Percentiles rank a stretch among this genome's conserved stretches.
Conservation (phyloP, 1,140 invertebrate genomes). For the Lepidurus apus region DNA sequence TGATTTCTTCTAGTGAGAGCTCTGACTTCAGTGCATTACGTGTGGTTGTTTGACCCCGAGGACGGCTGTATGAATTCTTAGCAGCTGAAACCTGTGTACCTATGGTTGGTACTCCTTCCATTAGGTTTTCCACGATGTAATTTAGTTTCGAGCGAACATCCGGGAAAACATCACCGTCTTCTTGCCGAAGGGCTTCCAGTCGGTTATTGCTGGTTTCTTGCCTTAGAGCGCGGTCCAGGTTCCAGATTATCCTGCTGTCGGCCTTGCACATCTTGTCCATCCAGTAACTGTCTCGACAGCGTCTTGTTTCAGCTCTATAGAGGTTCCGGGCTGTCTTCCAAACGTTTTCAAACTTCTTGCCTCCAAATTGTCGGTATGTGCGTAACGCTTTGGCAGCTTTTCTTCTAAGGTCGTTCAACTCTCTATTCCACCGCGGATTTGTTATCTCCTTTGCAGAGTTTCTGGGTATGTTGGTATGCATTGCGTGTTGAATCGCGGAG, state of each 20-base stretch:
- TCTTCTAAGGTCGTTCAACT: background rate
- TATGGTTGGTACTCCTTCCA: background rate
- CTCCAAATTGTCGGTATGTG: background rate
- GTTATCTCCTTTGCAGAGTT: background rate
- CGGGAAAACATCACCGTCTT: too few species aligned
- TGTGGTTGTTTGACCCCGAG: background rate
- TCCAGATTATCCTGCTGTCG: background rate
- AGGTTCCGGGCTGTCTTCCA: background rate
- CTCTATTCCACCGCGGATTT: slow-evolving; percentile 15
- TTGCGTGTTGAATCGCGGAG: too few species aligned
- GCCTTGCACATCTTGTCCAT: background rate
- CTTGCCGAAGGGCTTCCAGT: background rate
- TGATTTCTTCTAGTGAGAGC: too few species aligned
- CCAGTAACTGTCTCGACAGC: background rate
- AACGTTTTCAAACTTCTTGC: background rate
- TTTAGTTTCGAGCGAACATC: background rate
- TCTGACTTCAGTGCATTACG: background rate
- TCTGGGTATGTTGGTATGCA: background rate
- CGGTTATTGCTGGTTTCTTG: background rate
- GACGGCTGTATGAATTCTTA: background rate
- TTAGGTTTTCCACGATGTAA: background rate
- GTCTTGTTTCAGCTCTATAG: background rate
- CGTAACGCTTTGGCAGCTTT: background rate
- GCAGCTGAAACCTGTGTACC: background rate
- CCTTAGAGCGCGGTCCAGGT: background rate